These are phyloP conservation scores for Pempheris klunzingeri DNA, from an alignment of 2,797 vertebrate genomes.

Conservation along the genomic window DNA sequence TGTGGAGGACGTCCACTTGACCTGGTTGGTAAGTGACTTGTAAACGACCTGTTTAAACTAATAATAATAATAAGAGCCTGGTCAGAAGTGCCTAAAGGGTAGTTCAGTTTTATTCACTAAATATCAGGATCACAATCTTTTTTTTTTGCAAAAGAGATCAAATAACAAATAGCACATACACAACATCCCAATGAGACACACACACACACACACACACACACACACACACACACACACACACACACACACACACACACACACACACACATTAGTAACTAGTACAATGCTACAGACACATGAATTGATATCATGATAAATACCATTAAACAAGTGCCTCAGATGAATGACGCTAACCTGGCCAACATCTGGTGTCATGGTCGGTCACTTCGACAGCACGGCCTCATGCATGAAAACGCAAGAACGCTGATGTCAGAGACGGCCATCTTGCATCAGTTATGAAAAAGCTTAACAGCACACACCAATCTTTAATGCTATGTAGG, in stretches of 20 bases:
- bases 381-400: not conserved
- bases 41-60: too few relatives aligned
- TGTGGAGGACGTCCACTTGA: too few relatives aligned
- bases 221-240: not conserved
- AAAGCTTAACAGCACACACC: not conserved
- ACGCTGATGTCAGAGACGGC: not conserved
- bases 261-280: too few relatives aligned
- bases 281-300: not conserved
- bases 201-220: not conserved
- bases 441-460: too few relatives aligned
- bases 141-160: too few relatives aligned
- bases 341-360: not conserved
- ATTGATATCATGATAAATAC: not conserved
- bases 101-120: not conserved
- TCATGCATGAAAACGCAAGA: not conserved
- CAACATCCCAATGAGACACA: not conserved
- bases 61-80: too few relatives aligned
- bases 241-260: not conserved
- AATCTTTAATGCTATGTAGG: not conserved
- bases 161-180: not conserved
- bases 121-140: not conserved
- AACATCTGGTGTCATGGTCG: not conserved
- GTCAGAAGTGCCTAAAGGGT: not conserved
- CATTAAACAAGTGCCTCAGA: not conserved
- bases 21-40: too few relatives aligned